Evolutionary conservation across 1,140 invertebrate genomes (phyloP), one percentile per base, ranked within the genome.

Genomic region (Papilio polytes): DNA sequence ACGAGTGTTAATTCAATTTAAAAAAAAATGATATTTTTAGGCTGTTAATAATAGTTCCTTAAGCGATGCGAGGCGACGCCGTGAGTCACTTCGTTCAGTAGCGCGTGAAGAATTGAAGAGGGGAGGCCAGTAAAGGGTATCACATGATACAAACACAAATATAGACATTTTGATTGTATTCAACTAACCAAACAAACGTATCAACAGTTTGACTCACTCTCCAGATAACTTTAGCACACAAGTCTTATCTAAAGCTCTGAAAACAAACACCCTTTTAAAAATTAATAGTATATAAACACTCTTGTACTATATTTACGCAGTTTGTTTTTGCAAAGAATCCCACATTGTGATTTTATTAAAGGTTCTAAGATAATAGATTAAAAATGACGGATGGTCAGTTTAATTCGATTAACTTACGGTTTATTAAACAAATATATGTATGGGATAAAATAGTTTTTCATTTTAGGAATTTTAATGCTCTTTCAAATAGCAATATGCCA

Each of bases 121-220:
- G 90, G 88, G 91, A 88, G 91, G 88, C 91, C 89, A 76, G 77
- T 84, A 78, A 88, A 88, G 87, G 89, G 88, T 91, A 90, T 89
- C 80, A 70, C 80, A 72, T 77, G 66, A 74, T 76, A 77, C 77
- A 78, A 78, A 63, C 20, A 44, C 70, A 82, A 74, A 73, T 63
- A 80, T 82, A 78, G 56, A 81, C 81, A 79, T 74, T 73, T 78
- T 78, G 77, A 78, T 78, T 78, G 77, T 78, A 66, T 78, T 78
- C 53, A 63, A 77, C 74, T 77, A 77, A 78, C 77, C 56, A 78
- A 78, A 78, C 77, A 78, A 20, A 78, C 56, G 22, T 44, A 63
- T 63, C 18, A 56, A 78, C 56, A 78, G 41, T 78, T 63, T 63
- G 56, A 78, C 26, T 78, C 77, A 78, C 41, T 78, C 77, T 78